Base-by-base conservation (phyloP, 2,797 vertebrate genomes). In the Adelosebastes latens region DNA sequence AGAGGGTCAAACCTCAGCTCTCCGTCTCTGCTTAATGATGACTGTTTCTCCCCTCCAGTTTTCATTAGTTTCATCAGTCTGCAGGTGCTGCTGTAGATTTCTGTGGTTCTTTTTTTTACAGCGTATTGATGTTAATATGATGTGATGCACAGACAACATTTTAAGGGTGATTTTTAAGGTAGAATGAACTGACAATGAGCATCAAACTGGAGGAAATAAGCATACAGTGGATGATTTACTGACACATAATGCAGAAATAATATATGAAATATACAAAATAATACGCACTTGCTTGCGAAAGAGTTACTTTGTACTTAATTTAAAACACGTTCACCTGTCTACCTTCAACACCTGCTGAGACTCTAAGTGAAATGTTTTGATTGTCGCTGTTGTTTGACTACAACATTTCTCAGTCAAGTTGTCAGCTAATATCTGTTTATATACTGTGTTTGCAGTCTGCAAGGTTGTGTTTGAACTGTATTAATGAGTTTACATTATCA, bases 281-380 rank as follows among this genome's bases (percentile, higher is more conserved):
- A 46, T 55, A 0, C 0, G 2, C n/a, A 55, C 0, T 55, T 16
- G 14, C 14, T 46, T 16, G 42, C 14, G 42, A 18, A 46, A 46
- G 16, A 46, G 42, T 16, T 18, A 18, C 16, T 46, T 46, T 18
- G 16, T 39, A 39, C 36, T 36, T 36, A 12, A 36, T 36, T 36
- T 36, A 36, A 36, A 36, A 13, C 34, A 36, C 4, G 2, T 36
- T 1, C 2, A 0, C 0, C 34, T 36, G 0, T 11, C 34, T 36
- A 36, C 34, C 34, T 36, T 36, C 0, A 36, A 36, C 34, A 36
- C 34, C 34, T 12, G 34, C 34, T 36, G 34, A 2, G 34, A 12
- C 34, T 1, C 36, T 39, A 39, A 39, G 36, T 39, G 36, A 39
- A 39, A 2, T 39, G 36, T 39, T 39, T 11, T 14, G 36, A 39